Conservation (phyloP, 2,797 vertebrate genomes). For the Spinibarbus caldwelli region DNA sequence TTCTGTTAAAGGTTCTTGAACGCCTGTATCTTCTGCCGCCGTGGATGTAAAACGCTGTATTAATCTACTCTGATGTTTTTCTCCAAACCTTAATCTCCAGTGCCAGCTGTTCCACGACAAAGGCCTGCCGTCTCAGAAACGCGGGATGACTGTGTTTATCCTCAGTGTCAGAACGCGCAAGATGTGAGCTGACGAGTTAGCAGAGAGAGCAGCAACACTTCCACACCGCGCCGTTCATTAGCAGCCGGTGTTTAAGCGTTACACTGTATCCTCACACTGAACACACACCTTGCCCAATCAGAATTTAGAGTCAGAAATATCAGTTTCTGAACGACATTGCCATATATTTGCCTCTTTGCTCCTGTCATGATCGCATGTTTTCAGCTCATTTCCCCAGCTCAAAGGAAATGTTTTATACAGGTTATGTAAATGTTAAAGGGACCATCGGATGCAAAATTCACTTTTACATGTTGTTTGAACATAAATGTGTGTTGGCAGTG, state of each 20-base stretch:
- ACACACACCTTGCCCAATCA: no score
- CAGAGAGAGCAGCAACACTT: not conserved
- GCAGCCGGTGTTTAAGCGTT: not conserved
- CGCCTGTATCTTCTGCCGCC: not conserved
- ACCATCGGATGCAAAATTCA: no score
- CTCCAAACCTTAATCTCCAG: not conserved
- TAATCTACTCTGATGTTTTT: not conserved
- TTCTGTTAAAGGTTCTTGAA: not conserved
- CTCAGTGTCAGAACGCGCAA: not conserved
- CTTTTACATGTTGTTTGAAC: no score
- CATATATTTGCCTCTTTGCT: not conserved
- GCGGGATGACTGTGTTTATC: not conserved
- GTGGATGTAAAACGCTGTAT: no score
- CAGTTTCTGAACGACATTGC: not conserved
- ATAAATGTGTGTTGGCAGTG: no score
- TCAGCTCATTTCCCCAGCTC: not conserved
- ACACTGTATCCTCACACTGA: not conserved
- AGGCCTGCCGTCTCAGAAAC: not conserved
- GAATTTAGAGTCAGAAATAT: not conserved
- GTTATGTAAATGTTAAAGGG: not conserved
- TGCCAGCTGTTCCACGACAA: slow-evolving; percentile 4
- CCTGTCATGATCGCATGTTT: not conserved
- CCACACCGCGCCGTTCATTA: not conserved
- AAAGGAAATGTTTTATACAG: not conserved
- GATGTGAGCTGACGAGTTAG: not conserved